Conservation (phyloP, 2,113 vertebrate species). For the Nesoenas mayeri region DNA sequence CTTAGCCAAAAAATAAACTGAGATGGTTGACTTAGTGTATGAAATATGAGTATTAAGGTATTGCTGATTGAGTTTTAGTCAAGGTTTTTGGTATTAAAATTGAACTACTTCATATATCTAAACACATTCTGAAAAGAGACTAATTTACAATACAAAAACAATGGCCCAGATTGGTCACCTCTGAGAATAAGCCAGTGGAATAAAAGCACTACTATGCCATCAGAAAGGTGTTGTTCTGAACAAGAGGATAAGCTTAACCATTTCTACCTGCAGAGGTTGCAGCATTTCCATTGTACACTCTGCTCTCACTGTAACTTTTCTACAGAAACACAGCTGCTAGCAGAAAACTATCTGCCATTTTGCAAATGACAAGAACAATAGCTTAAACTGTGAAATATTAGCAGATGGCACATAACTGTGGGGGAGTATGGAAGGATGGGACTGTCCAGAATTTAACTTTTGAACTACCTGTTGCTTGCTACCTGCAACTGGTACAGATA, state of each 20-base stretch:
- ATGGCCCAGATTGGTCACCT: neutral
- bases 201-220: neutral
- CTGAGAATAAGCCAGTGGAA: neutral
- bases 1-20: neutral
- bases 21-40: fast-evolving
- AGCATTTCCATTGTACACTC: neutral
- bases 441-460: neutral
- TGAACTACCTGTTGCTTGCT: neutral
- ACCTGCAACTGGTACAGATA: neutral
- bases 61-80: neutral
- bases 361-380: neutral
- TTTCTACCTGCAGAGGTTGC: neutral
- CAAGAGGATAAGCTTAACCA: neutral
- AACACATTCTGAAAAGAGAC: neutral
- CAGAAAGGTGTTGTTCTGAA: neutral
- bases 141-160: neutral
- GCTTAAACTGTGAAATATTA: neutral
- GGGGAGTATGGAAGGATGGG: no score
- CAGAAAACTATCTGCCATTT: neutral
- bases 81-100: neutral
- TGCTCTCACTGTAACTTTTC: neutral
- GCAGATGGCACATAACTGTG: neutral
- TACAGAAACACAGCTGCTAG: neutral
- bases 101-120: neutral
- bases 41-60: neutral